phyloP scores from a whole-genome alignment of 2,113 vertebrate species.

The Paratilapia polleni region DNA sequence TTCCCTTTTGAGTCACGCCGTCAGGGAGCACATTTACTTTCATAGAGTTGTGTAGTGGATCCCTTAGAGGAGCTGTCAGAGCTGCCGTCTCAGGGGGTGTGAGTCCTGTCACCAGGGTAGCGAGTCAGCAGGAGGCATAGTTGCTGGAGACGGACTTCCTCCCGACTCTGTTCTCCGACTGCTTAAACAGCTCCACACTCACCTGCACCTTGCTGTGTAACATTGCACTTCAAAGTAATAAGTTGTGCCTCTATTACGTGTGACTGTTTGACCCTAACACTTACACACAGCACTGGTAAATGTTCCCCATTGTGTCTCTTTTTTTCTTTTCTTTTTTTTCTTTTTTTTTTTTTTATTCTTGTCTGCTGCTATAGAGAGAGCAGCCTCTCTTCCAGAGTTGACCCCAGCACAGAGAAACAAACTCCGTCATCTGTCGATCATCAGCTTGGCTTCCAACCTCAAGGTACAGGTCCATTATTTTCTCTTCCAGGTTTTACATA shows the following conservation, averaged over 20 bases:
- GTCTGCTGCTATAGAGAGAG: slow-evolving; percentile 75
- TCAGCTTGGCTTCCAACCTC: slow-evolving; percentile 95
- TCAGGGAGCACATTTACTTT: slow-evolving; percentile 57
- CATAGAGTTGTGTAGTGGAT: slow-evolving; percentile 44
- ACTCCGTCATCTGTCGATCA: slow-evolving; percentile 93
- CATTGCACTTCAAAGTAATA: slow-evolving; percentile 36
- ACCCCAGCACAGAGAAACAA: slow-evolving; percentile 97
- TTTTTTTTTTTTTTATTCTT: not conserved
- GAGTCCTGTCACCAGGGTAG: slow-evolving; percentile 57
- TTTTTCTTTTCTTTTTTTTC: slow-evolving; percentile 1
- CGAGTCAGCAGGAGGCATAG: slow-evolving; percentile 41
- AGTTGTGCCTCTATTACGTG: not conserved
- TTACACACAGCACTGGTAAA: not conserved
- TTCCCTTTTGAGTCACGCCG: slow-evolving; percentile 35
- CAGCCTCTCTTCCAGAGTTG: slow-evolving; percentile 88
- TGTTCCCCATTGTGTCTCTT: slow-evolving; percentile 12
- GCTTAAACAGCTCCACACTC: slow-evolving; percentile 47
- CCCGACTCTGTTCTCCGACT: slow-evolving; percentile 36
- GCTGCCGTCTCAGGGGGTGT: slow-evolving; percentile 40
- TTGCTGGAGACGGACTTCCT: slow-evolving; percentile 38
- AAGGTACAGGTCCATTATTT: slow-evolving; percentile 82
- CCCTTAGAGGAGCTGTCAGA: slow-evolving; percentile 69
- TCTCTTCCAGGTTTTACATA: not conserved
- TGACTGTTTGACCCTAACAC: slow-evolving; percentile 32
- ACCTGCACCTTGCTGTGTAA: slow-evolving; percentile 27